Evolutionary conservation across 2,113 vertebrate genomes (phyloP), one percentile per base, ranked within the genome.

Genomic region (Tricholaema leucomelas): DNA sequence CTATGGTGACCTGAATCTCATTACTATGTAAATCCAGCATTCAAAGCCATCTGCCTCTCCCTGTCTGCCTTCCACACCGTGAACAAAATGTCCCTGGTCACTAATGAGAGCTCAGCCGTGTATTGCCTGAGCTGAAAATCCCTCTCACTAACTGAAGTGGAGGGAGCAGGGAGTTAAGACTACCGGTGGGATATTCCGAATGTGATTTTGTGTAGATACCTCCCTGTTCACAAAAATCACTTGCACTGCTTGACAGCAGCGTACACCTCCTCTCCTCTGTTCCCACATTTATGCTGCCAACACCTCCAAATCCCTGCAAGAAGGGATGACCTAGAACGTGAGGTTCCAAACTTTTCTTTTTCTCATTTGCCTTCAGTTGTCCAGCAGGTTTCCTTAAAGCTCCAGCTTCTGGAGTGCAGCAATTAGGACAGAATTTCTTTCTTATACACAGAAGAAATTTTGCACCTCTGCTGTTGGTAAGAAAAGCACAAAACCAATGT

Each of bases 11-110:
- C 95, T 87, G 94, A 92, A 94, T 96, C 95, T 97, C 95, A 97
- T 97, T 96, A 96, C 94, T 95, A 97, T 96, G 96, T 95, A 97
- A 95, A 97, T 97, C 95, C 92, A 82, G 89, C 92, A 91, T 91
- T 92, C 88, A 95, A 92, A 96, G 92, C 95, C 96, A 96, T 96
- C 95, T 95, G 94, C 95, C 94, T 94, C 92, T 95, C 93, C 74
- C 90, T 91, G 92, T 58, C 93, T 93, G 95, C 92, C 93, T 94
- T 93, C 69, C 78, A 88, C 81, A 77, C 59, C 44, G 70, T 89
- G 88, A 95, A 88, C 1, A 36, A 80, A 79, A 85, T 46, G 85
- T 88, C 94, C 87, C 86, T 90, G 92, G 95, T 91, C 92, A 93
- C 90, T 95, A 96, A 96, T 81, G 81, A 89, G 89, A 93, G 85